Percentiles rank a stretch among this genome's conserved stretches.
phyloP scores from a whole-genome alignment of 2,797 vertebrate species.

The Spinus pinus region DNA sequence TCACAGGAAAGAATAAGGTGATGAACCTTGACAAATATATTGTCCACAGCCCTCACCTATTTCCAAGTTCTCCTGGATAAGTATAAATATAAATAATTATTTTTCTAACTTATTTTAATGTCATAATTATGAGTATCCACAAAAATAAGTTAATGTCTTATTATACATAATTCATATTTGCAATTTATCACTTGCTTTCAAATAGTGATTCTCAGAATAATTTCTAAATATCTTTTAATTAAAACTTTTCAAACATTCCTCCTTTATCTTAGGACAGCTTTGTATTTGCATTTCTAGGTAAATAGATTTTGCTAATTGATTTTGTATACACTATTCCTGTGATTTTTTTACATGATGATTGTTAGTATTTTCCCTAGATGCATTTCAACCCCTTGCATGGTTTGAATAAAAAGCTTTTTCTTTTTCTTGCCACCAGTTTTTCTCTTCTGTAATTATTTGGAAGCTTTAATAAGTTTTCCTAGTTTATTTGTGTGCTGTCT shows the following conservation, averaged over 20 bases:
- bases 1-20: not conserved
- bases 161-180: not conserved
- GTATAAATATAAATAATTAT: not conserved
- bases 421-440: not conserved
- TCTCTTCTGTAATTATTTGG: not conserved
- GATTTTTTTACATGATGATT: accelerated
- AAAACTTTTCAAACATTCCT: not conserved
- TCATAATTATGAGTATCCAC: not conserved
- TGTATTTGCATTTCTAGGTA: not conserved
- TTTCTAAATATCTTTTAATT: not conserved
- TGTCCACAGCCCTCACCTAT: not conserved
- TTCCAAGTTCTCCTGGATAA: not conserved
- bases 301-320: not conserved
- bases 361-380: not conserved
- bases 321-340: not conserved
- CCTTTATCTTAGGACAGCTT: not conserved
- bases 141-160: not conserved
- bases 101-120: not conserved
- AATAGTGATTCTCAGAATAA: not conserved
- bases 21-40: not conserved
- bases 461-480: not conserved
- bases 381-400: not conserved
- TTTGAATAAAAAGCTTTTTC: not conserved
- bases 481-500: not conserved
- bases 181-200: not conserved